phyloP scores from a whole-genome alignment of 1,140 invertebrate species.

The Protaetia brevitarsis region DNA sequence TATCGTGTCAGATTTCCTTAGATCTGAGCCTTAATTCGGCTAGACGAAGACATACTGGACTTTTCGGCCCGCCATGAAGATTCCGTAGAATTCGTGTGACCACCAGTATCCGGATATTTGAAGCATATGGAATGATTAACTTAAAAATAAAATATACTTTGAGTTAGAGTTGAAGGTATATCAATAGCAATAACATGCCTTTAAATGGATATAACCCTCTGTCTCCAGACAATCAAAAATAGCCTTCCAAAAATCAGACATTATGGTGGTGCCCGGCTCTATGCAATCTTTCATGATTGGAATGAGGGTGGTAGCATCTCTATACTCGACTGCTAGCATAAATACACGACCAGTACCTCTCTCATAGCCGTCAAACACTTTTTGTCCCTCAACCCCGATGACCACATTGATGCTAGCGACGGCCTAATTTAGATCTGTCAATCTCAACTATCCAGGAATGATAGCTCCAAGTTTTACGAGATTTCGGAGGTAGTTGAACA shows the following conservation, averaged over 20 bases:
- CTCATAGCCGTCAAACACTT: constrained; percentile 49
- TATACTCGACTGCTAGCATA: constrained; percentile 32
- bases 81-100: too few species aligned
- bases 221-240: not conserved
- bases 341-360: constrained; percentile 30
- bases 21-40: not conserved
- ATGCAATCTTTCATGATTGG: constrained; percentile 36
- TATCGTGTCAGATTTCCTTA: not conserved
- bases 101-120: too few species aligned
- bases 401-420: constrained; percentile 40
- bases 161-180: too few species aligned
- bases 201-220: not conserved
- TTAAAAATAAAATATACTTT: too few species aligned
- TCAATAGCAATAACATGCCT: not conserved
- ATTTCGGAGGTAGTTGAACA: not conserved
- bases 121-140: too few species aligned
- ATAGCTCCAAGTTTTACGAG: constrained; percentile 23
- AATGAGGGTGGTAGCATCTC: constrained; percentile 30
- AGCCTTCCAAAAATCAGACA: constrained; percentile 16
- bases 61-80: too few species aligned
- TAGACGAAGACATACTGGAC: too few species aligned
- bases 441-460: constrained; percentile 36
- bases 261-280: constrained; percentile 19
- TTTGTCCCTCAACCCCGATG: constrained; percentile 41
- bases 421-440: constrained; percentile 40